Evolutionary conservation across 2,113 vertebrate species (phyloP), one percentile per base, ranked within the genome.

Genomic region (Paraplagusia blochii): DNA sequence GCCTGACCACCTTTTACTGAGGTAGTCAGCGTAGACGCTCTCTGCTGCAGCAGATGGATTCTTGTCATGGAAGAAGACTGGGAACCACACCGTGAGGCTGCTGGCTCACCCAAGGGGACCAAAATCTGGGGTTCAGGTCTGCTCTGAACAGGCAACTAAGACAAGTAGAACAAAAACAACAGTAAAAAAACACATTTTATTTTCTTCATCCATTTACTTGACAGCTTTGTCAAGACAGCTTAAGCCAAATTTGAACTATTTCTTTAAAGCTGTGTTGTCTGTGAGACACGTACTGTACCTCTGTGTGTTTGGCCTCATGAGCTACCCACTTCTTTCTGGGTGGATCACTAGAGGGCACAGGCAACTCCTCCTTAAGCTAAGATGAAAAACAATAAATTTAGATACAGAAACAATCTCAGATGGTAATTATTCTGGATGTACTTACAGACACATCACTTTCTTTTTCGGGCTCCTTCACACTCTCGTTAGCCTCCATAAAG

Each of bases 401-500:
- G 8, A 4, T n/a, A 16, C 5, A 12, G 12, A 18, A 5, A 1
- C 9, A 5, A 33, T 19, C 15, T 57, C 8, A 0, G 11, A 36
- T 45, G 7, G 8, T 5, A 0, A 14, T 9, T 8, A 1, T 38
- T 4, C n/a, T 11, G 11, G 34, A 1, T n/a, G 19, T 54, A 87
- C 89, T 87, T 77, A 90, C 90, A 40, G 65, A 17, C 12, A 18
- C 11, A 2, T n/a, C 47, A 6, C 57, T 10, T 14, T 51, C 44
- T 44, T 77, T 39, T 4, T 64, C 49, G 1, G 39, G 16, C 35
- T 29, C 53, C 9, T 65, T 62, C 38, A 1, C 8, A 0, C 45
- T 29, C 12, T 78, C 44, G 1, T 66, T 87, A 6, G 77, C 86
- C 72, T 90, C 89, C 88, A 90, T 87, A 67, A 93, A 93, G 81